phyloP scores from a whole-genome alignment of 2,888 invertebrate genomes.

The Agrotis clavis region DNA sequence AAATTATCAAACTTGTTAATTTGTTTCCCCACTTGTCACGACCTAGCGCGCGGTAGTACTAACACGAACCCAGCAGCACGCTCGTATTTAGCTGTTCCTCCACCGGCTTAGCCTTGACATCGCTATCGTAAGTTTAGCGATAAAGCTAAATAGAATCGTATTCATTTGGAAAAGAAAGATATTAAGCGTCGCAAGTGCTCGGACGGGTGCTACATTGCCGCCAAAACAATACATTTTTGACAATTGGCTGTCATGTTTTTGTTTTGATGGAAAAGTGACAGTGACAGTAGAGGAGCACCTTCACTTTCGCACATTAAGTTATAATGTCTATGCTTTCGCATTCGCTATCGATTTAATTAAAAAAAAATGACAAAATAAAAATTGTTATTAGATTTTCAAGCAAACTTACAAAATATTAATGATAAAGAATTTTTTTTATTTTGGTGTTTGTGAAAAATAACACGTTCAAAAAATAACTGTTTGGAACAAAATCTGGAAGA shows the following conservation, averaged over 20 bases:
- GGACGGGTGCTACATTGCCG: conserved; percentile 23
- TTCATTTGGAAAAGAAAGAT: conserved; percentile 48
- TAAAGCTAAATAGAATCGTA: conserved; percentile 36
- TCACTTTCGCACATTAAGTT: background rate
- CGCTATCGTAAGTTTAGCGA: conserved; percentile 73
- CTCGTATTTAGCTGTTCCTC: conserved; percentile 79
- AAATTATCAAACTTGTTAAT: conserved; percentile 46
- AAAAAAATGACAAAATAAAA: too few species aligned
- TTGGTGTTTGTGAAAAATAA: too few species aligned
- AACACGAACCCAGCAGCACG: conserved; percentile 75
- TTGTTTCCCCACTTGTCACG: conserved; percentile 68
- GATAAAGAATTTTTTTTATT: background rate
- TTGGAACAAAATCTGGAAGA: background rate
- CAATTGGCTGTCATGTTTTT: conserved; percentile 8
- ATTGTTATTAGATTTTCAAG: too few species aligned
- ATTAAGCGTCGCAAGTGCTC: background rate
- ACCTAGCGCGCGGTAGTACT: conserved; percentile 78
- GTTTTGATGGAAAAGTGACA: conserved; percentile 10
- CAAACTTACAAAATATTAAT: background rate
- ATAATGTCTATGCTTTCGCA: too few species aligned
- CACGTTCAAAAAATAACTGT: too few species aligned
- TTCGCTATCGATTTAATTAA: background rate
- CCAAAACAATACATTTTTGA: conserved; percentile 53
- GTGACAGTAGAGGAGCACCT: conserved; percentile 26
- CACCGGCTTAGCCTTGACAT: conserved; percentile 78